phyloP scores from a whole-genome alignment of 1,140 invertebrate species.

The Orius laevigatus region DNA sequence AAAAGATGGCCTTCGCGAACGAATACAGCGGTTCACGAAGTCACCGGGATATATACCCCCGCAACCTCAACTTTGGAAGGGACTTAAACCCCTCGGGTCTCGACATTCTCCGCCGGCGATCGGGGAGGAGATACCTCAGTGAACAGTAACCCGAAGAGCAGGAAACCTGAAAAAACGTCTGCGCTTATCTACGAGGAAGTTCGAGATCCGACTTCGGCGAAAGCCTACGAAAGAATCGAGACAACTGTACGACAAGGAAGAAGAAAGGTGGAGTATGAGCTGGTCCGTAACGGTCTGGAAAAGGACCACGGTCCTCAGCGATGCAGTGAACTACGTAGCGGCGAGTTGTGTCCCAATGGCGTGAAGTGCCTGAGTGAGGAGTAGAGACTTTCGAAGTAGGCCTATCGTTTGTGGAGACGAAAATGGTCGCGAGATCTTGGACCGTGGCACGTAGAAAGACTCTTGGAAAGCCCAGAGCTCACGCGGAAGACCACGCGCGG shows the following conservation, averaged over 20 bases:
- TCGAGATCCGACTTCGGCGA: neutral
- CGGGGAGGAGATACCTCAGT: neutral
- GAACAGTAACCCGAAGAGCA: neutral
- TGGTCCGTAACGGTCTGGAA: constrained; percentile 5
- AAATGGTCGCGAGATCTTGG: too few species aligned
- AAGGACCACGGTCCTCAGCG: constrained; percentile 6
- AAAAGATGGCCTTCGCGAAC: constrained; percentile 27
- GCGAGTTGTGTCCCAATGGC: constrained; percentile 5
- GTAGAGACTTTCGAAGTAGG: constrained; percentile 31
- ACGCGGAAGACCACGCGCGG: too few species aligned
- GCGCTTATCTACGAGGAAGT: neutral
- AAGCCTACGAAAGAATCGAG: neutral
- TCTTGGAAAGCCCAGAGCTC: too few species aligned
- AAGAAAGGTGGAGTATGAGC: constrained; percentile 3
- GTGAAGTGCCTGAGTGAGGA: neutral
- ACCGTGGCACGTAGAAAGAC: too few species aligned
- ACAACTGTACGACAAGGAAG: constrained; percentile 3
- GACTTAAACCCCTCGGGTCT: constrained; percentile 20
- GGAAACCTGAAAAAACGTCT: neutral
- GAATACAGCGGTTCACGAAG: constrained; percentile 26
- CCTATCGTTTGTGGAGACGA: too few species aligned
- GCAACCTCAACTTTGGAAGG: constrained; percentile 26
- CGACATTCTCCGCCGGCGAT: too few species aligned
- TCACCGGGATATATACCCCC: constrained; percentile 26
- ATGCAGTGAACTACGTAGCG: constrained; percentile 1